A percentile compares a stretch with the other conserved stretches of the same genome.
phyloP scores from a whole-genome alignment of 1,140 invertebrate species.

The Tetragonula clypearis region DNA sequence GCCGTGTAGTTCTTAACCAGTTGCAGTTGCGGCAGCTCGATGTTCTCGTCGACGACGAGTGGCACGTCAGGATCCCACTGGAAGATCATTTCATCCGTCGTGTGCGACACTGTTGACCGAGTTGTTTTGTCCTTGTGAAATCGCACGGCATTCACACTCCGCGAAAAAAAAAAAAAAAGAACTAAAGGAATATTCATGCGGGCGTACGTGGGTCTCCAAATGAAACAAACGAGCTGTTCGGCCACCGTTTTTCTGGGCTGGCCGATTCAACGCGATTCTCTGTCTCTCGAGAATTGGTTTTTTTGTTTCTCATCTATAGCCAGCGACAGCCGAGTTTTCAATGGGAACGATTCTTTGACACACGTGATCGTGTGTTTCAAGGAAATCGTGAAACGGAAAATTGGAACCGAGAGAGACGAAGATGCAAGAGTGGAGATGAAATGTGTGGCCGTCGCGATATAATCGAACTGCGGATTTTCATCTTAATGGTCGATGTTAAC shows the following conservation, averaged over 20 bases:
- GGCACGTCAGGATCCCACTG: slow-evolving; percentile 94
- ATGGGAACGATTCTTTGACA: too few species aligned
- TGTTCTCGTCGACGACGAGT: slow-evolving; percentile 94
- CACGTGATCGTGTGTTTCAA: not conserved
- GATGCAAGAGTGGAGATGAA: not conserved
- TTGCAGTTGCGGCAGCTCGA: slow-evolving; percentile 92
- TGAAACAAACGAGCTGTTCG: not conserved
- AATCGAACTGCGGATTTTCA: not conserved
- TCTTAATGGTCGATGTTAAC: too few species aligned
- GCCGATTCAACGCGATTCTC: not conserved
- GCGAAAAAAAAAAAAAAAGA: too few species aligned
- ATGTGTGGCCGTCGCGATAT: not conserved
- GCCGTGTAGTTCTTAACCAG: slow-evolving; percentile 92
- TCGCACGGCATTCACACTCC: slow-evolving; percentile 11
- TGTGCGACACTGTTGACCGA: slow-evolving; percentile 89
- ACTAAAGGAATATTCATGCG: slow-evolving; percentile 29
- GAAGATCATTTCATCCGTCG: slow-evolving; percentile 94
- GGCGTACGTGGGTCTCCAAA: slow-evolving; percentile 16
- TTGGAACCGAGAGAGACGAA: not conserved
- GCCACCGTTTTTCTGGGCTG: not conserved
- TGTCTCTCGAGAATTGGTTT: not conserved
- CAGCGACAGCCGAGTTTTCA: not conserved
- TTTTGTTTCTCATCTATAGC: not conserved
- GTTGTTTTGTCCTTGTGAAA: slow-evolving; percentile 54
- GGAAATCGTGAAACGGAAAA: not conserved